phyloP scores from a whole-genome alignment of 2,888 invertebrate genomes.

The Ephialtes manifestator region DNA sequence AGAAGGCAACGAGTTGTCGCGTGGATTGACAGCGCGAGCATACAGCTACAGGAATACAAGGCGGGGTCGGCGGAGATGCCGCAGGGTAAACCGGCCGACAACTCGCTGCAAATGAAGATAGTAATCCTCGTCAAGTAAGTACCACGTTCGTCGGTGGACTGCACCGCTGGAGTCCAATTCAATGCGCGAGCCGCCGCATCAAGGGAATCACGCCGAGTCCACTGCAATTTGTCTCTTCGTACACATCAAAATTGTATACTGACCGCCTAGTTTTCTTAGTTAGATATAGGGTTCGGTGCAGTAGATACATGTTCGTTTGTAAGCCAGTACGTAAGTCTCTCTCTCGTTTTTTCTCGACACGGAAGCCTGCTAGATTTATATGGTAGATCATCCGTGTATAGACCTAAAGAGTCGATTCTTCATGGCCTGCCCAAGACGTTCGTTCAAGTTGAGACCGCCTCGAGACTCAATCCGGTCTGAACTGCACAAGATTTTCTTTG shows the following conservation, averaged over 20 bases:
- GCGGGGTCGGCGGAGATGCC: slow-evolving; percentile 60
- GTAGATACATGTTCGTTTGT: slow-evolving; percentile 26
- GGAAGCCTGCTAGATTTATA: slow-evolving; percentile 61
- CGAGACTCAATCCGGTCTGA: not conserved
- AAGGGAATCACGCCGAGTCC: slow-evolving; percentile 63
- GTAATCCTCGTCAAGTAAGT: slow-evolving; percentile 72
- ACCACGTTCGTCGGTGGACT: slow-evolving; percentile 66
- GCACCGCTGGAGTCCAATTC: slow-evolving; percentile 70
- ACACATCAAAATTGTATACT: slow-evolving; percentile 67
- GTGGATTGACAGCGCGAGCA: slow-evolving; percentile 59
- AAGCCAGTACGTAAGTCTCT: slow-evolving; percentile 52
- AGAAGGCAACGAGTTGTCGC: slow-evolving; percentile 30
- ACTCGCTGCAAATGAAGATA: slow-evolving; percentile 73
- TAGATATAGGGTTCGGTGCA: slow-evolving; percentile 41
- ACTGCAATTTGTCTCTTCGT: slow-evolving; percentile 68
- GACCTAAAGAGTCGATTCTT: slow-evolving; percentile 40
- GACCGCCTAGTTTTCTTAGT: slow-evolving; percentile 50
- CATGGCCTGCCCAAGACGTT: slow-evolving; percentile 33
- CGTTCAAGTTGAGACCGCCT: not conserved
- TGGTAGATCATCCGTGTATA: slow-evolving; percentile 54
- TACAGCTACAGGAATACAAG: slow-evolving; percentile 18
- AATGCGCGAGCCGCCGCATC: slow-evolving; percentile 60
- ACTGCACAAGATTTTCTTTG: not conserved
- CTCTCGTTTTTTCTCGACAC: slow-evolving; percentile 56
- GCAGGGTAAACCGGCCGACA: slow-evolving; percentile 69